phyloP scores from a whole-genome alignment of 2,797 vertebrate genomes.

The Rhabdophis nuchalis region DNA sequence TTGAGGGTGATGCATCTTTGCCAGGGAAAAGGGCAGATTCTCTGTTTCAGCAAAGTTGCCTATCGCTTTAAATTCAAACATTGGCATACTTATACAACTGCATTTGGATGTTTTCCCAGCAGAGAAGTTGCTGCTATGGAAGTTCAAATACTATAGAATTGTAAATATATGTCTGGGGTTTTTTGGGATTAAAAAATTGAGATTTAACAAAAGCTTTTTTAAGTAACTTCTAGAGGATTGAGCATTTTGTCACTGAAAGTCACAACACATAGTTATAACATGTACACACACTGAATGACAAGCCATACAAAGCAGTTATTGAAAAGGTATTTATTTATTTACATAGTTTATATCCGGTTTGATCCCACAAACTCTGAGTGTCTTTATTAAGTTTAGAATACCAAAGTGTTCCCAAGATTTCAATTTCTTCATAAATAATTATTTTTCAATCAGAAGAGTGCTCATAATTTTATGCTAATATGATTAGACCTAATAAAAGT shows the following conservation, averaged over 20 bases:
- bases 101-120: conserved; percentile 42
- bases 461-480: neutral
- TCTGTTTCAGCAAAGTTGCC: conserved; percentile 37
- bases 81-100: conserved; percentile 39
- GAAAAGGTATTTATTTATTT: neutral
- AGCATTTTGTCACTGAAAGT: neutral
- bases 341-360: neutral
- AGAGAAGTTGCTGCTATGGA: conserved; percentile 38
- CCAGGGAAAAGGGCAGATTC: conserved; percentile 51
- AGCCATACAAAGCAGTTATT: neutral
- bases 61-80: conserved; percentile 42
- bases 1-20: conserved; percentile 40
- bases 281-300: neutral
- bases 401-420: neutral
- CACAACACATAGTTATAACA: neutral
- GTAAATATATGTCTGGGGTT: neutral
- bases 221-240: neutral
- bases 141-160: conserved; percentile 45
- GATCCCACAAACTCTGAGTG: neutral
- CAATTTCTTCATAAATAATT: neutral
- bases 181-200: neutral
- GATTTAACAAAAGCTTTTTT: neutral
- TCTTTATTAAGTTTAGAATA: neutral
- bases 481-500: neutral
- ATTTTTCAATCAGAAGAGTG: neutral